Evolutionary conservation across 2,113 vertebrate species (phyloP).

Genomic region (Eudyptes chrysolophus): DNA sequence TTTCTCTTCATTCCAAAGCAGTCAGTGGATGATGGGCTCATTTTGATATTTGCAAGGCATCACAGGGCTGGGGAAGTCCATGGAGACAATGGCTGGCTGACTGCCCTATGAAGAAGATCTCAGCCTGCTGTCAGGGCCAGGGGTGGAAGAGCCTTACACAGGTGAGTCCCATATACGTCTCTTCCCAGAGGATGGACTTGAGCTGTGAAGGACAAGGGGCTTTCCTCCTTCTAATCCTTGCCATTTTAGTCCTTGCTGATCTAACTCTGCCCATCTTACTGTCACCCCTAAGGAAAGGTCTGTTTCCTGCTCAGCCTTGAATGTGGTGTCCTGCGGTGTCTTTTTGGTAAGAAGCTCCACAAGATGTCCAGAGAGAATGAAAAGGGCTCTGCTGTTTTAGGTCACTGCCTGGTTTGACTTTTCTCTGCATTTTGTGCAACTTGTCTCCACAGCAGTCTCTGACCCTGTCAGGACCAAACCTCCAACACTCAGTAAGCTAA

Average conservation of each 20-base stretch:
- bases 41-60: background rate
- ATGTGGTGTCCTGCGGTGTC: background rate
- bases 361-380: background rate
- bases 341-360: background rate
- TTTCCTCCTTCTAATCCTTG: background rate
- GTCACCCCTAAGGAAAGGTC: background rate
- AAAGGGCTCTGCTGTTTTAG: background rate
- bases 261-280: background rate
- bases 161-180: background rate
- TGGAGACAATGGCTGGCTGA: background rate
- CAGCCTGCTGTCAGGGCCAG: fast-evolving
- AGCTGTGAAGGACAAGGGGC: background rate
- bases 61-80: background rate
- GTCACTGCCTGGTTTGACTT: background rate
- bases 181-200: background rate
- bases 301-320: background rate
- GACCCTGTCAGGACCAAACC: background rate
- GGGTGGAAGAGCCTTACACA: background rate
- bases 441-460: background rate
- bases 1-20: background rate
- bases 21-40: background rate
- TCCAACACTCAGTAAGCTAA: background rate
- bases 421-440: background rate
- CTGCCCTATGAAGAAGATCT: background rate
- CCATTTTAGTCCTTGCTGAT: background rate